phyloP scores from a whole-genome alignment of 2,888 invertebrate genomes.

The Spilosoma lubricipeda region DNA sequence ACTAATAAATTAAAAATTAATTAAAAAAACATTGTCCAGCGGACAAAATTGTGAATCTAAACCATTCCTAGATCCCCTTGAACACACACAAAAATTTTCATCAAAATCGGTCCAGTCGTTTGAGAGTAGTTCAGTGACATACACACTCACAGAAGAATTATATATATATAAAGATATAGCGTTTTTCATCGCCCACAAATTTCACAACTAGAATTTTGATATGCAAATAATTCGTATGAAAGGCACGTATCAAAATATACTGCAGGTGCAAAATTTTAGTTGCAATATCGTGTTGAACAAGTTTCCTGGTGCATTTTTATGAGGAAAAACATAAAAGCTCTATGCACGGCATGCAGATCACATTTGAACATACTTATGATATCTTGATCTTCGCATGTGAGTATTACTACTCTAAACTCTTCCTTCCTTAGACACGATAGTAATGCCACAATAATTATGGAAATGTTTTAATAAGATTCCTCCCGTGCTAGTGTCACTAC shows the following conservation, averaged over 20 bases:
- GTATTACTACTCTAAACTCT: background rate
- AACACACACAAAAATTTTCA: too few relatives aligned
- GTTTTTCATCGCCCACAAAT: background rate
- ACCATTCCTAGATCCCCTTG: too few relatives aligned
- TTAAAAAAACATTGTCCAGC: too few relatives aligned
- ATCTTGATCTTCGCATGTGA: background rate
- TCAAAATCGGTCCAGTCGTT: too few relatives aligned
- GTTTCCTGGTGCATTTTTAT: slow-evolving; percentile 36
- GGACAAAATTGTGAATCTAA: too few relatives aligned
- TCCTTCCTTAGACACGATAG: background rate
- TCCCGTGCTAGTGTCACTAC: too few relatives aligned
- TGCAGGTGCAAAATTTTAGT: slow-evolving; percentile 21
- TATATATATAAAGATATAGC: background rate
- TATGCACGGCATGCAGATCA: slow-evolving; percentile 20
- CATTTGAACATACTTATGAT: slow-evolving; percentile 1
- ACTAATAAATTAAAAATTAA: too few relatives aligned
- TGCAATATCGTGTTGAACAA: slow-evolving; percentile 26
- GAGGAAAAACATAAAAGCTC: slow-evolving; percentile 26
- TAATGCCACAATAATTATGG: background rate
- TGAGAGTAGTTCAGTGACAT: too few relatives aligned
- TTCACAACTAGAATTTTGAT: slow-evolving; percentile 4
- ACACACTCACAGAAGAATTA: too few relatives aligned
- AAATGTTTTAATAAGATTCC: too few relatives aligned
- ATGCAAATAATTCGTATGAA: slow-evolving; percentile 12
- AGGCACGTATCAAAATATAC: slow-evolving; percentile 19